phyloP scores from a whole-genome alignment of 2,113 vertebrate species.

The Tenebrosternarchus preto region DNA sequence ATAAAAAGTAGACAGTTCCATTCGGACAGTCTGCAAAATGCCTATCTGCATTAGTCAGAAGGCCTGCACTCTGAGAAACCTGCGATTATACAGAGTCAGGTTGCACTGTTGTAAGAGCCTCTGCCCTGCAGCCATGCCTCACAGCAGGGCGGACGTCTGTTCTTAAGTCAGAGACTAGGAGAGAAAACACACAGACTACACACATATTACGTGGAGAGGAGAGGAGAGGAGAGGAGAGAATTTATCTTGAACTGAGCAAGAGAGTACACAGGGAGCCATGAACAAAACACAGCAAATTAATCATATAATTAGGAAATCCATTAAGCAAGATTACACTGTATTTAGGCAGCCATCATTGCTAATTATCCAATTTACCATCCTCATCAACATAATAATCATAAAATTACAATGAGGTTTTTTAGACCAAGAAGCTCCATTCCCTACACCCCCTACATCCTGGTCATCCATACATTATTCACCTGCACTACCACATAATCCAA shows the following conservation, averaged over 20 bases:
- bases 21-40: neutral
- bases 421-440: neutral
- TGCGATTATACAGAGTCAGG: neutral
- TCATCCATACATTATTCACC: neutral
- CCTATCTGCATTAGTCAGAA: neutral
- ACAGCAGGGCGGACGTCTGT: neutral
- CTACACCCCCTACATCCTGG: neutral
- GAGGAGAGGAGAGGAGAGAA: neutral
- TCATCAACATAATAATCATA: neutral
- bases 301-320: slow-evolving; percentile 9
- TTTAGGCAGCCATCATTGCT: neutral
- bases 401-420: neutral
- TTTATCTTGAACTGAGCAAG: no score
- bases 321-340: neutral
- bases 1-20: no score
- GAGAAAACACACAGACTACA: neutral
- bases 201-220: neutral
- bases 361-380: neutral
- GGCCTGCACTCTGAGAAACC: neutral
- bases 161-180: neutral
- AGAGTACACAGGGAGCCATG: no score
- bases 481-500: no score
- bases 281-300: neutral
- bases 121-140: neutral
- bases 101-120: neutral